Conservation (phyloP, 2,113 vertebrate species). For the Hemibagrus wyckioides region DNA sequence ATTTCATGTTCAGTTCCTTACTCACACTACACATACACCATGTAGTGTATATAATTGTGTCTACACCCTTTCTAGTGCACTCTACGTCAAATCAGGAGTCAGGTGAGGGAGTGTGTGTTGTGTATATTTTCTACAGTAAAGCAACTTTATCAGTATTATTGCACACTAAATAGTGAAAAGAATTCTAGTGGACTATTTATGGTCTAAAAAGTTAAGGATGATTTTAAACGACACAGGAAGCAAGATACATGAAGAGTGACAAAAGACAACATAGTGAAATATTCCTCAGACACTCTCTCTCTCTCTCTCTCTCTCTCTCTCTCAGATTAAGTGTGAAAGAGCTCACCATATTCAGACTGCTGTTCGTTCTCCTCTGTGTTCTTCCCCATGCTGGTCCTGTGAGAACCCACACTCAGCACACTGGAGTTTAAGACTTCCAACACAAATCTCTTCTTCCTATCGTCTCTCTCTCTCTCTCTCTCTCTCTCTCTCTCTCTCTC, state of each 20-base stretch:
- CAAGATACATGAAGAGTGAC: not conserved
- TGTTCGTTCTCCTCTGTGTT: constrained; percentile 55
- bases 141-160: not conserved
- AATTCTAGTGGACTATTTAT: not conserved
- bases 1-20: not conserved
- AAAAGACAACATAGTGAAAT: not conserved
- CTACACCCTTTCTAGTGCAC: not conserved
- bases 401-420: not conserved
- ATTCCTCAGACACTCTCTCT: not conserved
- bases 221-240: not conserved
- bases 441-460: constrained; percentile 19
- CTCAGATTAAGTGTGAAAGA: not conserved
- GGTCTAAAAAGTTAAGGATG: not conserved
- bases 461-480: not conserved
- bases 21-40: too few species aligned
- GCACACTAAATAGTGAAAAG: not conserved
- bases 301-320: not conserved
- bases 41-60: not conserved
- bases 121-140: not conserved
- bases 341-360: constrained; percentile 71
- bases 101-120: too few species aligned
- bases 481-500: constrained; percentile 16
- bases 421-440: not conserved
- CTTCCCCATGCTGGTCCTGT: constrained; percentile 63
- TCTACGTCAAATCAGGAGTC: too few species aligned